Evolutionary conservation across 1,140 invertebrate genomes (phyloP).

Genomic region (Drosophila punjabiensis): DNA sequence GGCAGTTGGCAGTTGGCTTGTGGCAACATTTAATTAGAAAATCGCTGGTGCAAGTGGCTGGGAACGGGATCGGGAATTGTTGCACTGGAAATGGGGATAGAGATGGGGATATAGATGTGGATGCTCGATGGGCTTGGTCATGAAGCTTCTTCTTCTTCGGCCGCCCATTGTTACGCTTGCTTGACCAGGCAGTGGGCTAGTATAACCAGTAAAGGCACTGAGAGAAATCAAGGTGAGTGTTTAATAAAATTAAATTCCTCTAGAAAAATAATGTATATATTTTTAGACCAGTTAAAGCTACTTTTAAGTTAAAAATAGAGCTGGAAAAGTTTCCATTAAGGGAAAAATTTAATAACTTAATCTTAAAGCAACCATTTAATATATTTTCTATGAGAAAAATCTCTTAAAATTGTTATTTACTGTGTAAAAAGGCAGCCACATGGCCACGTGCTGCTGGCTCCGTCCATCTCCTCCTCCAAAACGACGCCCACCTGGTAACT

Average conservation of each 20-base stretch:
- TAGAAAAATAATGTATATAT: background rate
- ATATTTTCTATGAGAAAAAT: background rate
- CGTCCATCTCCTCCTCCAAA: slow-evolving; percentile 19
- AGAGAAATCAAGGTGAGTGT: background rate
- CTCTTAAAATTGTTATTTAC: background rate
- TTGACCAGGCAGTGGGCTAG: slow-evolving; percentile 24
- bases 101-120: slow-evolving; percentile 18
- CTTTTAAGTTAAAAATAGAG: background rate
- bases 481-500: slow-evolving; percentile 36
- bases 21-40: slow-evolving; percentile 55
- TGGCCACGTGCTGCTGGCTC: slow-evolving; percentile 41
- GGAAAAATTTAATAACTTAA: background rate
- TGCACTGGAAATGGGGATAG: slow-evolving; percentile 5
- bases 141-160: slow-evolving; percentile 19
- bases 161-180: slow-evolving; percentile 44
- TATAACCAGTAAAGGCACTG: slow-evolving; percentile 2
- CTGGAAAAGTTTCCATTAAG: background rate
- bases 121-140: slow-evolving; percentile 31
- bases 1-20: slow-evolving; percentile 29
- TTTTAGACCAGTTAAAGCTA: background rate
- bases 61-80: slow-evolving; percentile 22
- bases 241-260: too few species aligned
- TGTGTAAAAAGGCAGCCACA: slow-evolving; percentile 3
- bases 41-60: slow-evolving; percentile 50
- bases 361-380: background rate